Evolutionary conservation across 2,888 invertebrate genomes (phyloP).

Genomic region (Trypoxylon attenuatum): DNA sequence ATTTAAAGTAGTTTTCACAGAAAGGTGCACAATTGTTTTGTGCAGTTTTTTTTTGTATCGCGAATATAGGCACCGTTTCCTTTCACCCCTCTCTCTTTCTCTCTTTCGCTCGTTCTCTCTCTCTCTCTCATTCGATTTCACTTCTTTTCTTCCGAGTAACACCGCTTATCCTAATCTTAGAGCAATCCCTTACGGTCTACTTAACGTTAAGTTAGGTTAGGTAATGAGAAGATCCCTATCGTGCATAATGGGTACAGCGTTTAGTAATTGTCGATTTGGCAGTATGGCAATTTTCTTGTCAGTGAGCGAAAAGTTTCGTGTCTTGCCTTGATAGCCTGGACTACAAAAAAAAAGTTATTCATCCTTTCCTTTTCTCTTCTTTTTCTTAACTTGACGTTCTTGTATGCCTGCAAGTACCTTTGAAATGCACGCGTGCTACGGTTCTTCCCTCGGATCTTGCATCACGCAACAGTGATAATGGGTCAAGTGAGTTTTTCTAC

Average conservation of each 20-base stretch:
- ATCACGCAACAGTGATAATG: not conserved
- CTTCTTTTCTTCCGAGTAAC: conserved; percentile 53
- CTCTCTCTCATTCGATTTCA: conserved; percentile 39
- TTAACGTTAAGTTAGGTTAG: conserved; percentile 68
- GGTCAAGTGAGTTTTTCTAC: conserved; percentile 4
- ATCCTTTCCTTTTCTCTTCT: conserved; percentile 14
- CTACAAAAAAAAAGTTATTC: too few species aligned
- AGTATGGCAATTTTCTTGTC: conserved; percentile 71
- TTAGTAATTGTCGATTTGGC: conserved; percentile 74
- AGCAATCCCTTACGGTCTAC: conserved; percentile 68
- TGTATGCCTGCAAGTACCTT: conserved; percentile 44
- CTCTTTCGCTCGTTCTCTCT: not conserved
- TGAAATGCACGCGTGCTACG: conserved; percentile 30
- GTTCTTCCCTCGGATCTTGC: not conserved
- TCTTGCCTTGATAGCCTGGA: conserved; percentile 36
- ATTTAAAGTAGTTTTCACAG: conserved; percentile 55
- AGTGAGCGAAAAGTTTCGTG: conserved; percentile 65
- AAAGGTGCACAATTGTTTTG: conserved; percentile 52
- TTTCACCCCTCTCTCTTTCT: conserved; percentile 51
- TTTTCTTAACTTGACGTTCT: conserved; percentile 14
- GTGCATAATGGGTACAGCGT: conserved; percentile 68
- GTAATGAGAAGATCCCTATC: conserved; percentile 71
- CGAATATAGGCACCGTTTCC: conserved; percentile 65
- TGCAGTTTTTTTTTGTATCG: conserved; percentile 61
- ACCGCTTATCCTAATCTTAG: conserved; percentile 66